Evolutionary conservation across 2,888 invertebrate species (phyloP).

Genomic region (Ormyrus labotus): DNA sequence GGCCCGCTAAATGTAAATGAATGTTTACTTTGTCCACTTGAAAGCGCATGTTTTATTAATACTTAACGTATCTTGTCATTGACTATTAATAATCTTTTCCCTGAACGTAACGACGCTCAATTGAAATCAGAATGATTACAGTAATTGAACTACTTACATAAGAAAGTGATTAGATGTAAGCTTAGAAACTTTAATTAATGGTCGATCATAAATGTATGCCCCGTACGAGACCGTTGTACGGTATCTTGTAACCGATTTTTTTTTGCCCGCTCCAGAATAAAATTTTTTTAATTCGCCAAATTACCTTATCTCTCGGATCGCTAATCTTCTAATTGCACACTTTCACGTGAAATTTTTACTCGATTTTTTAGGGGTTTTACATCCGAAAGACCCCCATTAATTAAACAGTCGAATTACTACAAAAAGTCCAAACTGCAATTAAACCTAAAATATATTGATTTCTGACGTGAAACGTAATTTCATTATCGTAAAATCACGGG

Average conservation of each 20-base stretch:
- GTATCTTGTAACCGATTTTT: constrained; percentile 2
- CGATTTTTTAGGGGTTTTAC: background rate
- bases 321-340: constrained; percentile 9
- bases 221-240: background rate
- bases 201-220: background rate
- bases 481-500: too few relatives aligned
- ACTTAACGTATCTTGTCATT: constrained; percentile 1
- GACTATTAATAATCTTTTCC: constrained; percentile 22
- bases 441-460: too few relatives aligned
- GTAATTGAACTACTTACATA: constrained; percentile 30
- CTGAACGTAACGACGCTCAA: background rate
- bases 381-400: too few relatives aligned
- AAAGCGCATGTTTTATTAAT: background rate
- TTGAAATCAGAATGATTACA: constrained; percentile 6
- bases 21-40: background rate
- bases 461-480: too few relatives aligned
- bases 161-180: constrained; percentile 8
- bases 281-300: background rate
- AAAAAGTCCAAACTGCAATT: too few relatives aligned
- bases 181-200: constrained; percentile 32
- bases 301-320: background rate
- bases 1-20: background rate
- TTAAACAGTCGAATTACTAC: too few relatives aligned
- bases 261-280: background rate
- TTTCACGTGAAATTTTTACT: constrained; percentile 5